Evolutionary conservation across 1,140 invertebrate genomes (phyloP).

Genomic region (Cydia splendana): DNA sequence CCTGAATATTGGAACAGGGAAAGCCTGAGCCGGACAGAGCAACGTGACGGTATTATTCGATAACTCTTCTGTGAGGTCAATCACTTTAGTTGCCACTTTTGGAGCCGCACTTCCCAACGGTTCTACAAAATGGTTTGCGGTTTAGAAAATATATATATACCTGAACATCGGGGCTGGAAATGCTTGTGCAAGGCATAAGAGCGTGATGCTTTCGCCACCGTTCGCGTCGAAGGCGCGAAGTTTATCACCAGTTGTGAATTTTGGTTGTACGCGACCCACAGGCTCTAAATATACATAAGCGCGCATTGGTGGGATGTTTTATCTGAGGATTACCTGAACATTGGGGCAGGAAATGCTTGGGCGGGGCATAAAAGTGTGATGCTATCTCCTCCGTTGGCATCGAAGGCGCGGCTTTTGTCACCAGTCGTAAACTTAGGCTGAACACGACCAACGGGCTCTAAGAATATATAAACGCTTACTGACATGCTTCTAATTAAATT

Average conservation of each 20-base stretch:
- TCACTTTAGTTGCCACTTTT: conserved; percentile 81
- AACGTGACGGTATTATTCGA: conserved; percentile 79
- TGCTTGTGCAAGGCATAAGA: conserved; percentile 86
- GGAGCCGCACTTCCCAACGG: conserved; percentile 86
- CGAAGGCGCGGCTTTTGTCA: conserved; percentile 83
- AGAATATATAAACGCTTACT: conserved; percentile 48
- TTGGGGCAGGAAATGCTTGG: conserved; percentile 85
- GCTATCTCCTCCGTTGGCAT: conserved; percentile 76
- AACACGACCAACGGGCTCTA: conserved; percentile 89
- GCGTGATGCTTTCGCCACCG: conserved; percentile 79
- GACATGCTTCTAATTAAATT: conserved; percentile 49
- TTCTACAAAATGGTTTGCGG: conserved; percentile 78
- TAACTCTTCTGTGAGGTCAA: conserved; percentile 67
- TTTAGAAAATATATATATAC: conserved; percentile 74
- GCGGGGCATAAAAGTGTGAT: conserved; percentile 85
- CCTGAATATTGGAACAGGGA: conserved; percentile 85
- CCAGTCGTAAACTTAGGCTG: conserved; percentile 87
- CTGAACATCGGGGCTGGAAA: conserved; percentile 86
- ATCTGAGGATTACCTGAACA: conserved; percentile 81
- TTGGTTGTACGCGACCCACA: conserved; percentile 87
- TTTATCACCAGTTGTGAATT: conserved; percentile 86
- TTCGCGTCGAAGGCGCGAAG: conserved; percentile 82
- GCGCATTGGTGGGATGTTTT: conserved; percentile 16
- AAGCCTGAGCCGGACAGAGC: conserved; percentile 87
- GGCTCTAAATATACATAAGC: conserved; percentile 83